Evolutionary conservation across 2,797 vertebrate genomes (phyloP).

Genomic region (Chelon labrosus): DNA sequence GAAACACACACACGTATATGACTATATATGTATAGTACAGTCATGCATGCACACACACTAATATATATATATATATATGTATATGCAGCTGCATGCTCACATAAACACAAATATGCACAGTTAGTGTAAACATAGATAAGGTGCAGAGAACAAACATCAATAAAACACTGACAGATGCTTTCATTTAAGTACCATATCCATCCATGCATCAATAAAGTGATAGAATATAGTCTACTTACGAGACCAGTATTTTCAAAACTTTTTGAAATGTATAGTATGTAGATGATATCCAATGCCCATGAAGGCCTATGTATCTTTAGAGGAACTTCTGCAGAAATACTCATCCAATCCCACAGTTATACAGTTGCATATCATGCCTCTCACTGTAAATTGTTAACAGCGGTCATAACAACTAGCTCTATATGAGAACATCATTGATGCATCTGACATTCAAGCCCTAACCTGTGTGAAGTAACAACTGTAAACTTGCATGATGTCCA

Average conservation of each 20-base stretch:
- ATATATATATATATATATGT: constrained; percentile 22
- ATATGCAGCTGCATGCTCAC: constrained; percentile 15
- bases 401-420: constrained; percentile 45
- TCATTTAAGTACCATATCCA: constrained; percentile 59
- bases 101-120: constrained; percentile 76
- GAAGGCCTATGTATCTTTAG: constrained; percentile 8
- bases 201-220: constrained; percentile 59
- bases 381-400: constrained; percentile 32
- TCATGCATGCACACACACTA: constrained; percentile 27
- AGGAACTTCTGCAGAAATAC: constrained; percentile 39
- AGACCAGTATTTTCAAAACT: constrained; percentile 41
- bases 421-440: constrained; percentile 34
- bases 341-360: constrained; percentile 51
- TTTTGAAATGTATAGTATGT: constrained; percentile 30
- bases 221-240: constrained; percentile 48
- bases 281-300: constrained; percentile 5
- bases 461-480: constrained; percentile 61
- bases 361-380: constrained; percentile 53
- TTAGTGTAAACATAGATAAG: constrained; percentile 80
- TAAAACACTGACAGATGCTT: constrained; percentile 79
- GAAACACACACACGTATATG: constrained; percentile 32
- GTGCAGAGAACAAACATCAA: constrained; percentile 71
- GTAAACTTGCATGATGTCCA: constrained; percentile 60
- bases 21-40: not conserved
- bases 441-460: constrained; percentile 43